Conservation (phyloP, 2,888 invertebrate species). For the Microplitis deprimator region DNA sequence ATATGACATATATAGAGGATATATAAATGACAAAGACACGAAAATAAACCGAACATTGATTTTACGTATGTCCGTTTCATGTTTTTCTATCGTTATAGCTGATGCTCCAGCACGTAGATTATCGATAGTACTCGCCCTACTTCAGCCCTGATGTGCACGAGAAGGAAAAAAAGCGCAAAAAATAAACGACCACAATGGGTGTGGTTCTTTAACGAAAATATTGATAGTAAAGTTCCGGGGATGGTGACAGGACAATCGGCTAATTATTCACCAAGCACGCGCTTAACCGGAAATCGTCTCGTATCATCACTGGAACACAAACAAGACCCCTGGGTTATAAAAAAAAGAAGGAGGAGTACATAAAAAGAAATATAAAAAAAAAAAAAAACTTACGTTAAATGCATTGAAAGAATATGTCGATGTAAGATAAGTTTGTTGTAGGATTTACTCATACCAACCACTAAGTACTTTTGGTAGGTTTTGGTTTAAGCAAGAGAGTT, state of each 20-base stretch:
- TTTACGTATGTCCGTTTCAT: slow-evolving; percentile 5
- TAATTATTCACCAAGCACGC: slow-evolving; percentile 66
- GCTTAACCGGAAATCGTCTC: slow-evolving; percentile 55
- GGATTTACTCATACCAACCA: background rate
- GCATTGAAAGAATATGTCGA: slow-evolving; percentile 11
- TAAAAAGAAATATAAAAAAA: slow-evolving; percentile 4
- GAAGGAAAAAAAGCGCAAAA: slow-evolving; percentile 23
- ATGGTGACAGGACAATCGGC: slow-evolving; percentile 63
- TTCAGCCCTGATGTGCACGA: background rate
- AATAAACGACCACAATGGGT: slow-evolving; percentile 22
- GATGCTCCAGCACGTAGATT: background rate
- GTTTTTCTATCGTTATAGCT: background rate
- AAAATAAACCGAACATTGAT: background rate
- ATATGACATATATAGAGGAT: background rate
- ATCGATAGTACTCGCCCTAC: background rate
- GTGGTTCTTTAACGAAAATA: slow-evolving; percentile 62
- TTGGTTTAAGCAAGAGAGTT: background rate
- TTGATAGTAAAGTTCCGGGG: slow-evolving; percentile 67
- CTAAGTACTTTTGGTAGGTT: background rate
- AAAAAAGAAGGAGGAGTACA: slow-evolving; percentile 18
- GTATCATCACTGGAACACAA: slow-evolving; percentile 36
- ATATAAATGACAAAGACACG: background rate
- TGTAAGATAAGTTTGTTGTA: slow-evolving; percentile 25
- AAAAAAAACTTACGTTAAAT: slow-evolving; percentile 10
- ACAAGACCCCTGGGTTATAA: slow-evolving; percentile 18